These are phyloP conservation scores for Cynocephalus volans DNA, from an alignment of 2,113 vertebrate species.

Conservation along the genomic window DNA sequence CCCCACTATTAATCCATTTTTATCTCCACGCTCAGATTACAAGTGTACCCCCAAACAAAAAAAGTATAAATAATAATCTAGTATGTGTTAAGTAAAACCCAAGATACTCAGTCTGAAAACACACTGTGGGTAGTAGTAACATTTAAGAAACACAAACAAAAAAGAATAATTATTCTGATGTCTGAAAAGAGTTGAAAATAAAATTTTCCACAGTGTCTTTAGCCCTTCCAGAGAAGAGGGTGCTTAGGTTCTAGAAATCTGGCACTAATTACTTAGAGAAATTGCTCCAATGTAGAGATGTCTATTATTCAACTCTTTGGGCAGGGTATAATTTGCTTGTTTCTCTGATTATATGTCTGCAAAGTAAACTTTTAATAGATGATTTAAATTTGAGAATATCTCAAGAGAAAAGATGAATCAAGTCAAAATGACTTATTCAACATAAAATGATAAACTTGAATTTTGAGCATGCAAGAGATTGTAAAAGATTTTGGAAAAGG, in stretches of 20 bases:
- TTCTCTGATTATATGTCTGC: not conserved
- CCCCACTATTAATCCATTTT: not conserved
- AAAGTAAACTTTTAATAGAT: not conserved
- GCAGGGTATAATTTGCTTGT: not conserved
- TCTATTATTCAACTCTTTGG: not conserved
- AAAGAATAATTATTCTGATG: not conserved
- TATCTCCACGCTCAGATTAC: not conserved
- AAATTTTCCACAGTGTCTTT: not conserved
- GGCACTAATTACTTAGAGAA: not conserved
- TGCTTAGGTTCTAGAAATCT: not conserved
- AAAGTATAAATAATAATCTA: not conserved
- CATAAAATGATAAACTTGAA: not conserved
- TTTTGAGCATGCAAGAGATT: not conserved
- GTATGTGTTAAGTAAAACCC: not conserved
- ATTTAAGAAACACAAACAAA: not conserved
- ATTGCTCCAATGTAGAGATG: not conserved
- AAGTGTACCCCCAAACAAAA: not conserved
- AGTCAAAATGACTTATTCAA: slow-evolving; percentile 28
- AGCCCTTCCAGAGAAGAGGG: not conserved
- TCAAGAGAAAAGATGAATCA: not conserved
- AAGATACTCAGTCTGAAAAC: not conserved
- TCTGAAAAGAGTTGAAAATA: not conserved
- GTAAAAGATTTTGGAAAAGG: not conserved
- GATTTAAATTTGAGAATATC: not conserved
- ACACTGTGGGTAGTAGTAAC: not conserved